phyloP scores from a whole-genome alignment of 2,888 invertebrate genomes.

The Diaprepes abbreviatus region DNA sequence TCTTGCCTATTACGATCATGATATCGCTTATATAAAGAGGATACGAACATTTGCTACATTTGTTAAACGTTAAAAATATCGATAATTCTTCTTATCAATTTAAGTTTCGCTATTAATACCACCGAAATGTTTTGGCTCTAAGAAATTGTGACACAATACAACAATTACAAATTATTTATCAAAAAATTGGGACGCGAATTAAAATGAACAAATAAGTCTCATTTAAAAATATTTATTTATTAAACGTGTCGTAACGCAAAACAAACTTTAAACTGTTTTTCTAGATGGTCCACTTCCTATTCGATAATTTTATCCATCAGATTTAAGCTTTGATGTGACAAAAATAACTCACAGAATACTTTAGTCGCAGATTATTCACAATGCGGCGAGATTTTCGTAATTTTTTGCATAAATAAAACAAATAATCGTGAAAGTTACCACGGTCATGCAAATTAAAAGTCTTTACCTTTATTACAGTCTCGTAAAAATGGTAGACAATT shows the following conservation, averaged over 20 bases:
- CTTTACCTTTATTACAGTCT: too few species aligned
- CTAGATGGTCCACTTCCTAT: constrained; percentile 29
- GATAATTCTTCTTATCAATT: too few species aligned
- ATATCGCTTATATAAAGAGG: too few species aligned
- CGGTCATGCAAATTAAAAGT: background rate
- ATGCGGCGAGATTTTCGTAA: background rate
- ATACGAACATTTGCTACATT: too few species aligned
- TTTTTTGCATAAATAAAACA: background rate
- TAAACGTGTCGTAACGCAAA: background rate
- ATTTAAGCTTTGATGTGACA: constrained; percentile 27
- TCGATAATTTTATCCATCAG: background rate
- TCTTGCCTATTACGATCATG: too few species aligned
- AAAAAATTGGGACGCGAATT: too few species aligned
- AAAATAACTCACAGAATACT: constrained; percentile 21
- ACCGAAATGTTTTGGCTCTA: too few species aligned
- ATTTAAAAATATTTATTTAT: background rate
- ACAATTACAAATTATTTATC: too few species aligned
- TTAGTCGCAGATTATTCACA: background rate
- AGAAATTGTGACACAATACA: too few species aligned
- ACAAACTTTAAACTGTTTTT: background rate
- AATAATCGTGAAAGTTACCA: background rate
- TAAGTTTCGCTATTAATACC: too few species aligned
- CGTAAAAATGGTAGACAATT: background rate
- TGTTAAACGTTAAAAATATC: too few species aligned
- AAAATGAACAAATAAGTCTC: too few species aligned